These are phyloP conservation scores for Hydrotaea diabolus DNA, from an alignment of 2,888 invertebrate genomes.

Conservation along the genomic window DNA sequence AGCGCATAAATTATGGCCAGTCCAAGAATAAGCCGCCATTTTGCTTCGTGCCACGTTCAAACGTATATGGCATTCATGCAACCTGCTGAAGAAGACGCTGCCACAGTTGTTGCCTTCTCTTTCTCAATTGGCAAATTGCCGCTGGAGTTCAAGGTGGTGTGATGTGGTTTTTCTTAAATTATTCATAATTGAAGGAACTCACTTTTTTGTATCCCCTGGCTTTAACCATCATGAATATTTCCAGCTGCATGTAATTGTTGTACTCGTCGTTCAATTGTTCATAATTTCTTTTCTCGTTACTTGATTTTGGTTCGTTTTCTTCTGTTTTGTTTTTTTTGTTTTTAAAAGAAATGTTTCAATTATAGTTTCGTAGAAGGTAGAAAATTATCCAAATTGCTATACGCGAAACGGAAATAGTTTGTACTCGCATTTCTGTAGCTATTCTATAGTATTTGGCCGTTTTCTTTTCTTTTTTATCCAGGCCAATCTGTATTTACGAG, in stretches of 20 bases:
- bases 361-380: constrained; percentile 59
- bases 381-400: constrained; percentile 15
- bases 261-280: constrained; percentile 43
- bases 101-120: constrained; percentile 71
- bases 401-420: constrained; percentile 48
- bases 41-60: constrained; percentile 63
- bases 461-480: background rate
- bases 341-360: constrained; percentile 74
- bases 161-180: constrained; percentile 18
- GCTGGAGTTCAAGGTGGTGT: constrained; percentile 21
- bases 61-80: too few relatives aligned
- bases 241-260: constrained; percentile 70
- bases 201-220: background rate
- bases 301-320: background rate
- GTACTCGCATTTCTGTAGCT: background rate
- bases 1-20: constrained; percentile 60
- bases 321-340: constrained; percentile 46
- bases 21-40: constrained; percentile 63
- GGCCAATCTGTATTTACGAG: background rate
- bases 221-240: constrained; percentile 1
- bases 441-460: background rate
- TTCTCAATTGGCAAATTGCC: constrained; percentile 73
- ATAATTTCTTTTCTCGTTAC: background rate
- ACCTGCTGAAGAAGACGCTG: background rate
- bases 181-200: constrained; percentile 25